Evolutionary conservation across 1,140 invertebrate genomes (phyloP).

Genomic region (Hormaphis cornu): DNA sequence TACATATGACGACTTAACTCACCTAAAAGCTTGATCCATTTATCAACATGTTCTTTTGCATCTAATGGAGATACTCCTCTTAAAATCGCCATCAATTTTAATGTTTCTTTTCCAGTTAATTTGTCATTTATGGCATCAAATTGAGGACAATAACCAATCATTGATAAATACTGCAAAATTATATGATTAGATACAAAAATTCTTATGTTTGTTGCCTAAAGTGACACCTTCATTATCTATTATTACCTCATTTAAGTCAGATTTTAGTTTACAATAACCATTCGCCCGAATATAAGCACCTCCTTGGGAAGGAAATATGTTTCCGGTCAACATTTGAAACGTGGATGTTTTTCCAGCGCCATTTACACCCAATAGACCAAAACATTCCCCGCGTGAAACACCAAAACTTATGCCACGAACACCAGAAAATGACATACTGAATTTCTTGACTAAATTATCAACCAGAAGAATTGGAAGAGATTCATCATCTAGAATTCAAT

Average conservation of each 20-base stretch:
- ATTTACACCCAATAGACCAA: slow-evolving; percentile 80
- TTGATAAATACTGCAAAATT: slow-evolving; percentile 48
- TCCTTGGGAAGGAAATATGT: slow-evolving; percentile 32
- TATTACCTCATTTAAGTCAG: too few relatives aligned
- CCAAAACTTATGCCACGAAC: slow-evolving; percentile 62
- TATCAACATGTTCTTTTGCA: slow-evolving; percentile 46
- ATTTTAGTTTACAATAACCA: too few relatives aligned
- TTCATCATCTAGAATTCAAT: too few relatives aligned
- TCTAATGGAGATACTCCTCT: slow-evolving; percentile 54
- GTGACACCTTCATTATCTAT: too few relatives aligned
- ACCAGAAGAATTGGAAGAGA: slow-evolving; percentile 26
- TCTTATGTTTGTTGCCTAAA: too few relatives aligned
- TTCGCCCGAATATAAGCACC: slow-evolving; percentile 25
- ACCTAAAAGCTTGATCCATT: slow-evolving; percentile 51
- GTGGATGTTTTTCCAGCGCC: slow-evolving; percentile 76
- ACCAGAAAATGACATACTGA: slow-evolving; percentile 43
- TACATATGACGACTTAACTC: slow-evolving; percentile 2
- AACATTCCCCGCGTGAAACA: slow-evolving; percentile 69
- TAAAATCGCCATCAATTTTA: slow-evolving; percentile 63
- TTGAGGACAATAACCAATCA: slow-evolving; percentile 74
- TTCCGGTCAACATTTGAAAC: slow-evolving; percentile 83
- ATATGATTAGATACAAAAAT: too few relatives aligned
- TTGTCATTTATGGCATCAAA: slow-evolving; percentile 72
- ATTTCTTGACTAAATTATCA: slow-evolving; percentile 36
- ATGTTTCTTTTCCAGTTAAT: slow-evolving; percentile 67